Evolutionary conservation across 1,140 invertebrate species (phyloP), one percentile per base, ranked within the genome.

Genomic region (Batillaria attramentaria): DNA sequence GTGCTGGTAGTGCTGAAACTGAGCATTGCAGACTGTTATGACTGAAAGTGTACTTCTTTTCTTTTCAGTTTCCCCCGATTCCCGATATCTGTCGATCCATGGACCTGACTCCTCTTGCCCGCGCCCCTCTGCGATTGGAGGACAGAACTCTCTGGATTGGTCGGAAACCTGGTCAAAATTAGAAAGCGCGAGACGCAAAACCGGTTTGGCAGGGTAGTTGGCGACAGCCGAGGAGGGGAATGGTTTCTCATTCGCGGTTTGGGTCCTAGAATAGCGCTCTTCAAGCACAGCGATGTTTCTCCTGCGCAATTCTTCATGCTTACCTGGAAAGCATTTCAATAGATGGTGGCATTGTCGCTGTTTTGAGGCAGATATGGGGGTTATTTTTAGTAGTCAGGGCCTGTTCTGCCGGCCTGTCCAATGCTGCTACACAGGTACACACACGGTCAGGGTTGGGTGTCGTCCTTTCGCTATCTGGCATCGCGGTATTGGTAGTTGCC

Each of bases 191-290:
- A 74, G 33, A 8, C 24, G 16, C 35, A 39, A 74, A 74, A 74
- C 72, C 72, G 72, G 72, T 74, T 74, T 74, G 72, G 60, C 72
- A 74, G 54, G 72, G 43, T 50, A 35, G 37, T 5, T 13, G 5
- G 62, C 62, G 18, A 18, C 10, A 16, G 33, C 5, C 10, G 18
- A 16, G 18, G 18, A 33, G 8, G 8, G 66, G 31, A 16, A 24
- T 16, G 6, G 39, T 24, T 2, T 24, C 66, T 42, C 20, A 69
- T n/a, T 31, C 31, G 16, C 8, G 43, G 39, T 20, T 5, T 16
- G 16, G 0, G 18, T 4, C 20, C 6, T 24, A 41, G 20, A 35
- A 31, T 42, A 41, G 37, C 18, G 37, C 31, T 13, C 31, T 69
- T 5, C n/a, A 41, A 20, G 10, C 18, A 24, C 3, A 69, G 39